Conservation (phyloP, 2,113 vertebrate genomes). For the Triplophysa tibetana region DNA sequence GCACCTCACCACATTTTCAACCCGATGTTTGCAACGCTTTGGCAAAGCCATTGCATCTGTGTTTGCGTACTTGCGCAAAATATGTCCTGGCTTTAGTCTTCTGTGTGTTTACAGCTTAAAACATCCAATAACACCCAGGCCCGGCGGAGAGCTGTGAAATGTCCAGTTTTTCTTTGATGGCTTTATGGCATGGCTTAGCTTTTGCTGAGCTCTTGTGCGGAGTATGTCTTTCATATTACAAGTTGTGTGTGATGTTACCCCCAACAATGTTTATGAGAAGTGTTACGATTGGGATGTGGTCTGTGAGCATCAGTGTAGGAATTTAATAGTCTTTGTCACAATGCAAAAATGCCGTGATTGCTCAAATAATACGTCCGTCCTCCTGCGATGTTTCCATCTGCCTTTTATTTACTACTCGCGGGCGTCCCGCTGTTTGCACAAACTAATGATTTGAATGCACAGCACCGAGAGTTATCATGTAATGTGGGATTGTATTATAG, state of each 20-base stretch:
- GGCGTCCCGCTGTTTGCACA: slow-evolving; percentile 32
- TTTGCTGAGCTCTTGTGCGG: not conserved
- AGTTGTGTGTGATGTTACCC: slow-evolving; percentile 11
- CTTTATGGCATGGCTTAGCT: not conserved
- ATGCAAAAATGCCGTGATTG: slow-evolving; percentile 23
- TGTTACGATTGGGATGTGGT: slow-evolving; percentile 20
- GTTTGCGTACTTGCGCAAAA: not conserved
- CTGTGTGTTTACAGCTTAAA: not conserved
- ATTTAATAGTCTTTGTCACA: not conserved
- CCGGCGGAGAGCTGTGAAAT: slow-evolving; percentile 7
- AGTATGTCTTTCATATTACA: not conserved
- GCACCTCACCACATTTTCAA: not conserved
- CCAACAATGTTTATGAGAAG: slow-evolving; percentile 21
- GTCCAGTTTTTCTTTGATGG: slow-evolving; percentile 12
- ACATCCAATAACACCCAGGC: not conserved
- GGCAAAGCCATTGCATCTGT: not conserved
- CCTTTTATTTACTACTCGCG: slow-evolving; percentile 32
- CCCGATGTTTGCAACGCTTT: not conserved
- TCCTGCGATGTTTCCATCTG: slow-evolving; percentile 26
- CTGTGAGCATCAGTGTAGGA: slow-evolving; percentile 21
- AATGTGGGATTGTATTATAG: slow-evolving; percentile 7
- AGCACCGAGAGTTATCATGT: slow-evolving; percentile 21
- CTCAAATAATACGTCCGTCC: not conserved
- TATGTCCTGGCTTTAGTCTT: not conserved
- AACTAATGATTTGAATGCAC: slow-evolving; percentile 30